Conservation (phyloP, 64 coral and sea anemone species). For the Pocillopora damicornis region DNA sequence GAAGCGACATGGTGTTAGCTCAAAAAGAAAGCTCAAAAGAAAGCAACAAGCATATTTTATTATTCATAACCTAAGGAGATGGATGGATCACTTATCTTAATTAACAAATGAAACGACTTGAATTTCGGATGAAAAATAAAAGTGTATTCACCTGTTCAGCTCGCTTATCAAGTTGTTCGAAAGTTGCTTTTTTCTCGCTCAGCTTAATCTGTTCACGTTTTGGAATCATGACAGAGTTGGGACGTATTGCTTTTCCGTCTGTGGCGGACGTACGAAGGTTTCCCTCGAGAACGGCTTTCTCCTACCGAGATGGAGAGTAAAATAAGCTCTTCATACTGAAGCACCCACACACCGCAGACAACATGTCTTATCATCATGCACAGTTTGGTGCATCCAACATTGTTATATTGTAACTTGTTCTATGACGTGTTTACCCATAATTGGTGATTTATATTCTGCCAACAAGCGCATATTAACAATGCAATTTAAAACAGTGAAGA, state of each 20-base stretch:
- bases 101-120: not conserved
- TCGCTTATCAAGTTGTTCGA: constrained; percentile 25
- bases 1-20: too few relatives aligned
- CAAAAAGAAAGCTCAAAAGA: not conserved
- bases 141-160: constrained; percentile 4
- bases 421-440: too few relatives aligned
- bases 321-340: not conserved
- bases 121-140: not conserved
- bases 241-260: constrained; percentile 18
- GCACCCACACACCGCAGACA: not conserved
- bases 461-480: too few relatives aligned
- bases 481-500: too few relatives aligned
- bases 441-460: too few relatives aligned
- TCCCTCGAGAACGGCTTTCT: constrained; percentile 33
- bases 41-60: not conserved
- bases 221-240: not conserved
- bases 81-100: not conserved
- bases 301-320: not conserved
- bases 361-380: not conserved
- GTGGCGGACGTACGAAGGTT: not conserved
- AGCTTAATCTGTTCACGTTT: constrained; percentile 32
- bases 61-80: not conserved
- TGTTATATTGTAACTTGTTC: not conserved
- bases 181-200: constrained; percentile 28
- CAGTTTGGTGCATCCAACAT: not conserved